Conservation (phyloP, 2,888 invertebrate species). For the Sinodicranocentrus sp. region DNA sequence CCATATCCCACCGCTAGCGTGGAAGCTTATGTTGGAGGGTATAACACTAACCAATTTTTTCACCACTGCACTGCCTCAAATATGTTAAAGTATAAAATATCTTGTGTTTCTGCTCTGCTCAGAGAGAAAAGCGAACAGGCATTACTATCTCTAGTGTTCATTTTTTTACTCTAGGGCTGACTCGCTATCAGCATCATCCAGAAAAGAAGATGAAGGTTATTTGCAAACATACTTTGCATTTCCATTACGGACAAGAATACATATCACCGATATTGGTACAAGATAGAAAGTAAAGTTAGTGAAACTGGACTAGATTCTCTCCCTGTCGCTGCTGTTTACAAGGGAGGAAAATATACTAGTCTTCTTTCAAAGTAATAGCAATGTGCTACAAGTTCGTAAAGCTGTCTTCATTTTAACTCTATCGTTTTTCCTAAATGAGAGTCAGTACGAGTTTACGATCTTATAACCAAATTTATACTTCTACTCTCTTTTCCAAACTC, state of each 20-base stretch:
- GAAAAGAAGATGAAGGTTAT: constrained; percentile 28
- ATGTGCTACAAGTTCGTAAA: constrained; percentile 41
- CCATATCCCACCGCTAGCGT: no score
- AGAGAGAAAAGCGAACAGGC: no score
- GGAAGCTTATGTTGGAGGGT: no score
- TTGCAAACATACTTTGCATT: constrained; percentile 41
- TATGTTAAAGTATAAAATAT: constrained; percentile 23
- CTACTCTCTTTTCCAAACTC: constrained; percentile 33
- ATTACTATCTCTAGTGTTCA: no score
- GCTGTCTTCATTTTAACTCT: constrained; percentile 52
- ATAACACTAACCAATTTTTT: no score
- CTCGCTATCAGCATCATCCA: constrained; percentile 20
- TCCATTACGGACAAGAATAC: constrained; percentile 14
- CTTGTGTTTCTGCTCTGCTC: background rate
- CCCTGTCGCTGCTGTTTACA: background rate
- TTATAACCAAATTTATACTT: constrained; percentile 55
- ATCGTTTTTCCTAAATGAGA: constrained; percentile 42
- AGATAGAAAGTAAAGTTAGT: no score
- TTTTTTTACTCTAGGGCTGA: no score
- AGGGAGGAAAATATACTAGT: background rate
- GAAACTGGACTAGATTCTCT: no score
- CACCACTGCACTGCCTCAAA: background rate
- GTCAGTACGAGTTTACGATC: constrained; percentile 41
- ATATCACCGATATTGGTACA: background rate
- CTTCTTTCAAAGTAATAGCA: background rate